phyloP scores from a whole-genome alignment of 92 coral and sea anemone genomes.

The Phenganax subtilis region DNA sequence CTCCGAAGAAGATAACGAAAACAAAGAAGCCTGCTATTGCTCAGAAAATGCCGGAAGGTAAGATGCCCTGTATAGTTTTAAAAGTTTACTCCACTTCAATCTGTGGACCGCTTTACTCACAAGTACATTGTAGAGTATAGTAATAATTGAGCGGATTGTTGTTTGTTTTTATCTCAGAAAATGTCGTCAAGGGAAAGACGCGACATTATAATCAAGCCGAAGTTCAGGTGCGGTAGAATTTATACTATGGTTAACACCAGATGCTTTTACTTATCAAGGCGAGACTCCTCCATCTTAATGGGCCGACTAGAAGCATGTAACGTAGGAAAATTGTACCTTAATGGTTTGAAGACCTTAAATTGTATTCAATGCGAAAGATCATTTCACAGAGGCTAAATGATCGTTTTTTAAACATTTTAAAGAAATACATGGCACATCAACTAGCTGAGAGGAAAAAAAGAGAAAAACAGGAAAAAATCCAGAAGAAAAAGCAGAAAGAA shows the following conservation, averaged over 20 bases:
- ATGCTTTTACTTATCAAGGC: too few species aligned
- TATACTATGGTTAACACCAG: too few species aligned
- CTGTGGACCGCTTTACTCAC: background rate
- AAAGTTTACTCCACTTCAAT: too few species aligned
- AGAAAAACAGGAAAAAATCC: too few species aligned
- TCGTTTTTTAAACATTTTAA: too few species aligned
- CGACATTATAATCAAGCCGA: conserved; percentile 84
- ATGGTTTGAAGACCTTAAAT: background rate
- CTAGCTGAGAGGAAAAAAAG: conserved; percentile 79
- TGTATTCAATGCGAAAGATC: background rate
- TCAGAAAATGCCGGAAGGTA: conserved; percentile 33
- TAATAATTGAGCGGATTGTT: background rate
- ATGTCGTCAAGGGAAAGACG: conserved; percentile 58
- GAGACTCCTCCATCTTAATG: background rate
- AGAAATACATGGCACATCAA: conserved; percentile 96
- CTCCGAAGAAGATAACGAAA: conserved; percentile 42
- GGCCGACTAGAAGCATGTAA: too few species aligned
- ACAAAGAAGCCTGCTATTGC: conserved; percentile 29
- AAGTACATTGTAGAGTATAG: background rate
- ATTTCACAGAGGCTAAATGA: too few species aligned
- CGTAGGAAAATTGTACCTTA: background rate
- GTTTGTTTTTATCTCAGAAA: conserved; percentile 27
- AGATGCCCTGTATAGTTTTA: background rate
- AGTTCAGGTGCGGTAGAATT: too few species aligned
- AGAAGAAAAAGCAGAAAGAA: too few species aligned